Evolutionary conservation across 2,888 invertebrate species (phyloP).

Genomic region (Lumbricus terrestris): DNA sequence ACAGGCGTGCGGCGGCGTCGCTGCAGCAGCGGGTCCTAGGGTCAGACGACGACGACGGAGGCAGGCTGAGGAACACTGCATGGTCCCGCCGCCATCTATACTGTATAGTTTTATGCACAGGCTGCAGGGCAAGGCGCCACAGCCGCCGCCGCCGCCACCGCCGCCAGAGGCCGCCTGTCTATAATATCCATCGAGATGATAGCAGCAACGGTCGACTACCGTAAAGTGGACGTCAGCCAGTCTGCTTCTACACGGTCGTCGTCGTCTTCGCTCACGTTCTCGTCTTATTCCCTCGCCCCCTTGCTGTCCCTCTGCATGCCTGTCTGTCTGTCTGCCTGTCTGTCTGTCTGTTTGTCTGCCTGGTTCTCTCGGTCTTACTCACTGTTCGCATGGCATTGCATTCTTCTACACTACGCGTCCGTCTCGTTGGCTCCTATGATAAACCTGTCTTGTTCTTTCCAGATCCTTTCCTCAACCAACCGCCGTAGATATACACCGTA

Average conservation of each 20-base stretch:
- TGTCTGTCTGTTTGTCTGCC: background rate
- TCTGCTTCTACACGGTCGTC: background rate
- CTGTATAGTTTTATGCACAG: background rate
- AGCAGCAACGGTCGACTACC: background rate
- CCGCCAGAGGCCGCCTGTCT: slow-evolving; percentile 6
- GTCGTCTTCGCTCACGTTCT: background rate
- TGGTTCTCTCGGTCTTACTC: background rate
- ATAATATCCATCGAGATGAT: slow-evolving; percentile 3
- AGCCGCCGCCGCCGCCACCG: background rate
- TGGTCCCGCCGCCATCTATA: background rate
- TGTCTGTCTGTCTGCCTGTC: background rate
- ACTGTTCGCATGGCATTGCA: too few relatives aligned
- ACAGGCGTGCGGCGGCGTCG: background rate
- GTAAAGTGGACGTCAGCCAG: slow-evolving; percentile 3
- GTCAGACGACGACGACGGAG: background rate
- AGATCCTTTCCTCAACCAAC: too few relatives aligned
- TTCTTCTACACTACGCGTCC: background rate
- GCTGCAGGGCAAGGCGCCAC: background rate
- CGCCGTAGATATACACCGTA: too few relatives aligned
- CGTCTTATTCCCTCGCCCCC: background rate
- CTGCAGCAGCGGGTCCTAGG: background rate
- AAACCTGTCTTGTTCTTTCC: background rate
- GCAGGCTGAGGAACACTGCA: background rate
- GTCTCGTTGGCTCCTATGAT: background rate
- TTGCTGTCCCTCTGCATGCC: too few relatives aligned